Conservation (phyloP, 2,888 invertebrate species). For the Hermaeophaga mercurialis region DNA sequence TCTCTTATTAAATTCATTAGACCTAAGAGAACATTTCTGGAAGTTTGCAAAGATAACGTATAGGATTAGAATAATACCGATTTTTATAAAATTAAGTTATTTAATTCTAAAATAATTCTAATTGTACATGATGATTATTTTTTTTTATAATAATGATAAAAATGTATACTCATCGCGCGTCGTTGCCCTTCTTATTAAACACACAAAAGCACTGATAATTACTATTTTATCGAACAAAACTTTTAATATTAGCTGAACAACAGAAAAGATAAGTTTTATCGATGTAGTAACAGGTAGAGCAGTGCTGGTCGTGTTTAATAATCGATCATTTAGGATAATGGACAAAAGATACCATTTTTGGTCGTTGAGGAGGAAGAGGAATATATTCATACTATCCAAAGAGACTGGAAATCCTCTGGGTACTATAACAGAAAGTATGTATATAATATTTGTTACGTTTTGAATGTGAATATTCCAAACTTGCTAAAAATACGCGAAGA, state of each 20-base stretch:
- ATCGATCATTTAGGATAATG: constrained; percentile 1
- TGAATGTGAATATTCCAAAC: no score
- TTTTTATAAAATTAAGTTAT: no score
- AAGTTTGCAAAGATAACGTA: no score
- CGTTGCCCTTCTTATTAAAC: constrained; percentile 5
- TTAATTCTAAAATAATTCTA: no score
- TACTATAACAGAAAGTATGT: constrained; percentile 14
- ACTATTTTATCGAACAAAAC: constrained; percentile 1
- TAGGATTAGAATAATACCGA: no score
- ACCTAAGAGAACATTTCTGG: no score
- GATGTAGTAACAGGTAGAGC: background rate
- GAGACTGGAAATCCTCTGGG: constrained; percentile 2
- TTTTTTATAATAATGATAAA: no score
- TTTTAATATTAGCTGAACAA: constrained; percentile 12
- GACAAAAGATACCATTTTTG: constrained; percentile 11
- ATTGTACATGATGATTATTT: no score
- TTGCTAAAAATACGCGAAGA: no score
- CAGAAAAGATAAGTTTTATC: constrained; percentile 1
- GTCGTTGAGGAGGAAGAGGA: background rate
- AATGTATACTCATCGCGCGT: background rate
- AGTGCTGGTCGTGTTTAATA: background rate
- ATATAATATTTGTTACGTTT: no score
- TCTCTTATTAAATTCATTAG: no score
- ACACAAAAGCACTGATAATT: constrained; percentile 3
- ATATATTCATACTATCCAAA: background rate